Base-by-base conservation (phyloP, 2,888 invertebrate genomes). In the Oeneis ivallda region DNA sequence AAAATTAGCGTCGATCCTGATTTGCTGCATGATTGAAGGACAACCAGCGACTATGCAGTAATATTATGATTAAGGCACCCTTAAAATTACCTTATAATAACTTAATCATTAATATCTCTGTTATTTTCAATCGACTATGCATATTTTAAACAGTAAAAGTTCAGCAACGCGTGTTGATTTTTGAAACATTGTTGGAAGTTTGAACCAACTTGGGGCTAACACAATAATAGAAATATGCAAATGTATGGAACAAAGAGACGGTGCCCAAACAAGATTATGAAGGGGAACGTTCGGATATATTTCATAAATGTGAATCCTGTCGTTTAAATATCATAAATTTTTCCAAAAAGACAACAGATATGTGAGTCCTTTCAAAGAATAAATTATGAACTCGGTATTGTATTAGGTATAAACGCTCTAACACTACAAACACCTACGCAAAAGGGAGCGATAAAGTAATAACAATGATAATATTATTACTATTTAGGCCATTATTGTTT, bases 171-270 rank as follows among this genome's bases (percentile, higher is more conserved):
- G 43, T 63, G 68, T 68, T 65, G 57, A 59, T 65, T 67, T 64
- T 69, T 41, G 62, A 65, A 57, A 60, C 57, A 57, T 67, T 39
- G n/a, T n/a, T n/a, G n/a, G n/a, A n/a, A n/a, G n/a, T n/a, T n/a
- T 43, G 41, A 53, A 34, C 34, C 43, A 54, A 52, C 7, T 43
- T 77, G 79, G 76, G 78, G 76, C 72, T 75, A 77, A 79, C 76
- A 65, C 58, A 81, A 84, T 83, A 85, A 87, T 84, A 85, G 84
- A 83, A 86, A 86, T 88, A 88, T 87, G 88, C 87, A 88, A 87
- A 88, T 87, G 53, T 71, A 74, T 71, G 85, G 79, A 78, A 81
- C 80, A 72, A 60, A 73, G 74, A 74, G 79, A 83, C 81, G 79
- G 82, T 83, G 81, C 83, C 82, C 82, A 86, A 86, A 87, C 83